phyloP scores from a whole-genome alignment of 2,113 vertebrate genomes.

The Tympanuchus pallidicinctus region DNA sequence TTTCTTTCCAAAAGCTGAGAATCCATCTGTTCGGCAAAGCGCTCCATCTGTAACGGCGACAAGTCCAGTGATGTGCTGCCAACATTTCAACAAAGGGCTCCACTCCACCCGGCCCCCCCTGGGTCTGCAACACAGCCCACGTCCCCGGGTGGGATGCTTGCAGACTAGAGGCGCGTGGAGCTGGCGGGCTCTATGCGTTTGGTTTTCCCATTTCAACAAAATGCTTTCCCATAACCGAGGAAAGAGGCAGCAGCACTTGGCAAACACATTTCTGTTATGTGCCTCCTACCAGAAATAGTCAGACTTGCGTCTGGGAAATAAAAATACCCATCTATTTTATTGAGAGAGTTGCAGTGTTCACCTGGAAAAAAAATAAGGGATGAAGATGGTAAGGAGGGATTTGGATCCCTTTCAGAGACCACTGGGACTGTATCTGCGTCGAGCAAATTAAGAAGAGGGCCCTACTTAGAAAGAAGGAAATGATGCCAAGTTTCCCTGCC shows the following conservation, averaged over 20 bases:
- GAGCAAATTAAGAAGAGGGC: background rate
- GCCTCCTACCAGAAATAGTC: background rate
- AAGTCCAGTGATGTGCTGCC: conserved; percentile 65
- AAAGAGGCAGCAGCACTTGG: background rate
- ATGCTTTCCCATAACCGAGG: conserved; percentile 12
- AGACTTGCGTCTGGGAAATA: background rate
- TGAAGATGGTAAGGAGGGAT: background rate
- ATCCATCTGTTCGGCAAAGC: conserved; percentile 59
- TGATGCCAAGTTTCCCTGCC: background rate
- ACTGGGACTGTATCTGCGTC: background rate
- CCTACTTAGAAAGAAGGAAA: background rate
- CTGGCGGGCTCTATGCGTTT: background rate
- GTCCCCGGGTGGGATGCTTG: background rate
- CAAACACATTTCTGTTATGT: background rate
- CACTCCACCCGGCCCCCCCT: conserved; percentile 4
- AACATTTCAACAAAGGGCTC: conserved; percentile 59
- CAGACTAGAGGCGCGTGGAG: conserved; percentile 4
- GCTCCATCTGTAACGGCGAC: conserved; percentile 51
- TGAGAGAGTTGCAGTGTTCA: background rate
- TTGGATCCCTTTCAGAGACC: background rate
- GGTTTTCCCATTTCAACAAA: conserved; percentile 55
- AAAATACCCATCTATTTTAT: background rate
- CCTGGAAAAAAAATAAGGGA: background rate
- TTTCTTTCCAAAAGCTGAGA: conserved; percentile 61
- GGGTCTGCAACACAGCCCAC: conserved; percentile 20